These are phyloP conservation scores for Glyphotaelius pellucidus DNA, from an alignment of 2,888 invertebrate genomes.

Conservation along the genomic window DNA sequence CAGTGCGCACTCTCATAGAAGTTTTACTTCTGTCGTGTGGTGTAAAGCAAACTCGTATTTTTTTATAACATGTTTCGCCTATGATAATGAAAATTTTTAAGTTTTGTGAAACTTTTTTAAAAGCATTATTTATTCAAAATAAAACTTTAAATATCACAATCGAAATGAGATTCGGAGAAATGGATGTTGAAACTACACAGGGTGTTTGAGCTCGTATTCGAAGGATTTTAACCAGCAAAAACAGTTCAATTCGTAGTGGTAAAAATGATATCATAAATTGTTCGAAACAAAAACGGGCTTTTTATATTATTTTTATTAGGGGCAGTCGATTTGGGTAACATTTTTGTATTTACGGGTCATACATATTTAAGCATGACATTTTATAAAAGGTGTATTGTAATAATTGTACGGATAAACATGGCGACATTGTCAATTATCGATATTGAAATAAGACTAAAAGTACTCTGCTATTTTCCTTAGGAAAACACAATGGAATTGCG, in stretches of 20 bases:
- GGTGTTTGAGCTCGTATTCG: no score
- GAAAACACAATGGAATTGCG: constrained; percentile 49
- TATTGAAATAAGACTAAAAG: constrained; percentile 46
- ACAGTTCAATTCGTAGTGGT: no score
- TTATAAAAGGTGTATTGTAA: neutral
- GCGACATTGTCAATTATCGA: constrained; percentile 51
- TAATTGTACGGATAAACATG: constrained; percentile 27
- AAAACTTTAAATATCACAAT: neutral
- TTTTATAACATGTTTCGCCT: neutral
- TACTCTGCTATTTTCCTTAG: constrained; percentile 34
- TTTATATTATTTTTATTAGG: no score
- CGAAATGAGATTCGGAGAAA: neutral
- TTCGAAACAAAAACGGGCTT: no score
- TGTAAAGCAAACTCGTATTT: no score
- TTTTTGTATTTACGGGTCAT: neutral
- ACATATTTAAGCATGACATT: neutral
- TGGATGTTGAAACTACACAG: neutral
- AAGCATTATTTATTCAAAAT: neutral
- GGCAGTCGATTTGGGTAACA: no score
- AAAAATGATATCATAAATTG: no score
- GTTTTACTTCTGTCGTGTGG: no score
- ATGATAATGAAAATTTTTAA: neutral
- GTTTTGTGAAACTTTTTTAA: neutral
- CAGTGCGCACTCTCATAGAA: no score
- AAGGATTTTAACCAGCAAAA: no score